phyloP scores from a whole-genome alignment of 2,797 vertebrate genomes.

The Remorina albescens region DNA sequence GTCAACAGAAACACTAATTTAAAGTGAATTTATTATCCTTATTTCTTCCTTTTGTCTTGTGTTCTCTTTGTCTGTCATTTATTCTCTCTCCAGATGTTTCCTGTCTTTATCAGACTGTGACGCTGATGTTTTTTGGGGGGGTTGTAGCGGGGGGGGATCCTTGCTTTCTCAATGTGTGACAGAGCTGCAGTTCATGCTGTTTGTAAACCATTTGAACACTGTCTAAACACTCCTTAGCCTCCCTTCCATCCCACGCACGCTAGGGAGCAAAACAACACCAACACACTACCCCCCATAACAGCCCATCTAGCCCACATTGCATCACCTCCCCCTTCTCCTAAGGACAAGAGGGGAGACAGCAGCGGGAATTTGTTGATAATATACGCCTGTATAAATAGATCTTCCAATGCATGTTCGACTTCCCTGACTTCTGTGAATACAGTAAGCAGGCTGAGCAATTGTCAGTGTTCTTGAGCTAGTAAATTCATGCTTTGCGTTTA shows the following conservation, averaged over 20 bases:
- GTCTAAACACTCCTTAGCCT: slow-evolving; percentile 84
- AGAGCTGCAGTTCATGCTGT: slow-evolving; percentile 74
- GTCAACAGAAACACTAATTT: slow-evolving; percentile 2
- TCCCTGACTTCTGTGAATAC: slow-evolving; percentile 33
- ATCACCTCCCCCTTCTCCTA: not conserved
- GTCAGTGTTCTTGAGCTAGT: slow-evolving; percentile 11
- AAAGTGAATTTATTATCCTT: slow-evolving; percentile 2
- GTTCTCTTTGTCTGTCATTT: slow-evolving; percentile 16
- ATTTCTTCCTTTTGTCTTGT: slow-evolving; percentile 17
- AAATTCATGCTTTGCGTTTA: slow-evolving; percentile 47
- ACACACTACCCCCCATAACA: slow-evolving; percentile 47
- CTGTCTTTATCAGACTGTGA: slow-evolving; percentile 65
- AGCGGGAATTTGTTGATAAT: slow-evolving; percentile 55
- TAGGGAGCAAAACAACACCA: slow-evolving; percentile 63
- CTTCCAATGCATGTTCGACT: slow-evolving; percentile 29
- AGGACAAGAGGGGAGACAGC: slow-evolving; percentile 34
- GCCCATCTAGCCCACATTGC: not conserved
- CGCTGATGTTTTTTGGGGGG: not conserved
- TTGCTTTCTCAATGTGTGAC: slow-evolving; percentile 69
- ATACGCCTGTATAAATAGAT: slow-evolving; percentile 64
- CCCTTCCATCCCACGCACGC: slow-evolving; percentile 67
- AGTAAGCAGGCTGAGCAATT: slow-evolving; percentile 44
- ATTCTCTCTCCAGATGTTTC: slow-evolving; percentile 73
- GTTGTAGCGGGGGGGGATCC: slow-evolving; percentile 31
- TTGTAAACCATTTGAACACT: slow-evolving; percentile 85